Percentiles rank a stretch among this genome's conserved stretches.
Evolutionary conservation across 2,113 vertebrate species (phyloP).

Genomic region (Arenaria interpres): DNA sequence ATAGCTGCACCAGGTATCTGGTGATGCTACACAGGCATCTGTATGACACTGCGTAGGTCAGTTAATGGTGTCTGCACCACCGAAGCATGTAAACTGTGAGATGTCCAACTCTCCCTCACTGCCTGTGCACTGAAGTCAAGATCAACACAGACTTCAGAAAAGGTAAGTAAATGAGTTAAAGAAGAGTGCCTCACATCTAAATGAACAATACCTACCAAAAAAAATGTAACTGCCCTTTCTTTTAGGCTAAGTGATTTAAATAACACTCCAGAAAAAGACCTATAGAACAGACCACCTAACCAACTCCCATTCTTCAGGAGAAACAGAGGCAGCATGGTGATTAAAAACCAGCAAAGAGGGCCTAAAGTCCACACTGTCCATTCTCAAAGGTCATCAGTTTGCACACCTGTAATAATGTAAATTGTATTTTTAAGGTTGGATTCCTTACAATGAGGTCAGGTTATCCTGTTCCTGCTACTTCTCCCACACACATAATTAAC

Average conservation of each 20-base stretch:
- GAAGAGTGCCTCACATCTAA: background rate
- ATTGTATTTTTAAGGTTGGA: background rate
- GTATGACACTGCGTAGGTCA: background rate
- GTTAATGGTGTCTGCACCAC: background rate
- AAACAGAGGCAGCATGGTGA: background rate
- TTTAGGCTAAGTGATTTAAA: background rate
- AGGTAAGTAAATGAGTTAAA: background rate
- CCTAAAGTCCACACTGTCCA: background rate
- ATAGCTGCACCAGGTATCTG: background rate
- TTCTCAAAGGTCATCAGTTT: background rate
- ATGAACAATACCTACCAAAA: background rate
- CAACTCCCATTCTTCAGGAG: background rate
- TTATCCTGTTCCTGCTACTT: background rate
- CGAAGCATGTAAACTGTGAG: fast-evolving
- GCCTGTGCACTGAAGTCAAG: background rate
- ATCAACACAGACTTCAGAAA: background rate
- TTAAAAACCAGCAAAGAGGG: background rate
- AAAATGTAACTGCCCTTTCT: background rate
- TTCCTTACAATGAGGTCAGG: background rate
- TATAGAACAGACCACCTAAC: background rate
- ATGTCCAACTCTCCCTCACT: background rate
- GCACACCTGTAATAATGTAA: background rate
- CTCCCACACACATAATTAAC: background rate
- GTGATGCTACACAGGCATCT: background rate
- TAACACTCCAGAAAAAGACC: background rate